Conservation (phyloP, 2,113 vertebrate species). For the Chamaea fasciata region DNA sequence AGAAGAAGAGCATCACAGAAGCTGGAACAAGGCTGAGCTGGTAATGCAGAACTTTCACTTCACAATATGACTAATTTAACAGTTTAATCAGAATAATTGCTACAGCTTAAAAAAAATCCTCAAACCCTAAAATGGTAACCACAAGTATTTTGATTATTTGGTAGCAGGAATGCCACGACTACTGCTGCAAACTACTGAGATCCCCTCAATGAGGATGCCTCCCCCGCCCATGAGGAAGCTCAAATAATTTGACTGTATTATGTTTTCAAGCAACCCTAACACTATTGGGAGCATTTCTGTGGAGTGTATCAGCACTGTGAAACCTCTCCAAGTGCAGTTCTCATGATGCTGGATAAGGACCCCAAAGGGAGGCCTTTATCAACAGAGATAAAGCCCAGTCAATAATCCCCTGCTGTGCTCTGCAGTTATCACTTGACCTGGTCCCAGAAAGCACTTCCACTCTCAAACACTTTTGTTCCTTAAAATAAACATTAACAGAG, state of each 20-base stretch:
- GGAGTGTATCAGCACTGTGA: neutral
- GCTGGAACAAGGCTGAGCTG: neutral
- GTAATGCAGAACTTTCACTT: neutral
- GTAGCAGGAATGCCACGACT: accelerated
- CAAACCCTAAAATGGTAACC: neutral
- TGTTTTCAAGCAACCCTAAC: neutral
- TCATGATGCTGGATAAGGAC: slow-evolving; percentile 38
- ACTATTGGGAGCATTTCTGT: neutral
- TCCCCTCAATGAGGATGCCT: neutral
- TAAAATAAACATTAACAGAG: slow-evolving; percentile 64
- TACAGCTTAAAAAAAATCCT: neutral
- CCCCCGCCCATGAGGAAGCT: neutral
- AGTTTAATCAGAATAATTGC: neutral
- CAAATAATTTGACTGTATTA: neutral
- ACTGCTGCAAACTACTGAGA: neutral
- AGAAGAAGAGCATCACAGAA: neutral
- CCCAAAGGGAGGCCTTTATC: slow-evolving; percentile 43
- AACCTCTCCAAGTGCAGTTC: neutral
- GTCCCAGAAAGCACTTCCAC: slow-evolving; percentile 47
- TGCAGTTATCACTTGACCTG: slow-evolving; percentile 42
- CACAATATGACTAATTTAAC: neutral
- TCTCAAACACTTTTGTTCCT: slow-evolving; percentile 49
- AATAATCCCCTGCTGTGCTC: slow-evolving; percentile 29
- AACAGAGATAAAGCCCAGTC: slow-evolving; percentile 47
- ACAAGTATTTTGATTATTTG: neutral